These are phyloP conservation scores for Platycnemis pennipes DNA, from an alignment of 2,888 invertebrate genomes.

Conservation along the genomic window DNA sequence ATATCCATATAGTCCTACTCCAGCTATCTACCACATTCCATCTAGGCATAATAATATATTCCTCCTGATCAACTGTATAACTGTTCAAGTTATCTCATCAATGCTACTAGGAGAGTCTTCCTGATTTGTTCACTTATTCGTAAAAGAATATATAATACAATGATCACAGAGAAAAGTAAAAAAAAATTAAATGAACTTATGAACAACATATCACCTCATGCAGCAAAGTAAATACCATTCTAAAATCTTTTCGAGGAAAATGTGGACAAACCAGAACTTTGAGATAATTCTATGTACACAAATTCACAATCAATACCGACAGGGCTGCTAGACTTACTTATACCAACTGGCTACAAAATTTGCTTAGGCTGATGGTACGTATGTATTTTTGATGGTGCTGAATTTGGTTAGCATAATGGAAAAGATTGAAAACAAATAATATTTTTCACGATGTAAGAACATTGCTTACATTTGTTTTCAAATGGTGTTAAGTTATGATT, in stretches of 20 bases:
- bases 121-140: background rate
- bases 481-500: conserved; percentile 6
- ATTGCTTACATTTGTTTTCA: background rate
- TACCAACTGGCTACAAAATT: background rate
- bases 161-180: background rate
- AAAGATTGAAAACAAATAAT: background rate
- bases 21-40: background rate
- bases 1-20: background rate
- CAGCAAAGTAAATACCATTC: background rate
- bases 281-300: background rate
- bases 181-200: background rate
- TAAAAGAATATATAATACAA: background rate
- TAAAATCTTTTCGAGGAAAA: background rate
- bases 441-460: background rate
- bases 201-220: background rate
- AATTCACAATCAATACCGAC: background rate
- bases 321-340: background rate
- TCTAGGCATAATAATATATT: background rate
- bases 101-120: background rate
- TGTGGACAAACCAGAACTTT: background rate
- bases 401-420: background rate
- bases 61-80: background rate
- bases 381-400: background rate
- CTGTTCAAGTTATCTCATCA: background rate
- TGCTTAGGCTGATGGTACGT: background rate